Evolutionary conservation across 1,140 invertebrate genomes (phyloP).

Genomic region (Sycobia sp.): DNA sequence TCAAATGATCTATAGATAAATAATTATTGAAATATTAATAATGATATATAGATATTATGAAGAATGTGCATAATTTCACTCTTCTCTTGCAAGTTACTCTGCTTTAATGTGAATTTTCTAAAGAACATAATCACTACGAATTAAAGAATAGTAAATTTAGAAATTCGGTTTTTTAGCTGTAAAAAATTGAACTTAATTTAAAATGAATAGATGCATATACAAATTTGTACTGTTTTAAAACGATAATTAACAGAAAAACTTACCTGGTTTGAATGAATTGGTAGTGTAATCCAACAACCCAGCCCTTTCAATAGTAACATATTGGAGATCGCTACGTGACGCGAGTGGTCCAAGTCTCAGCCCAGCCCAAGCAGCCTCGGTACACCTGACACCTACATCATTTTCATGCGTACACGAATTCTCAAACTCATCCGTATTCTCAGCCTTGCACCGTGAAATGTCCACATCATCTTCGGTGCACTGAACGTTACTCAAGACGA

Average conservation of each 20-base stretch:
- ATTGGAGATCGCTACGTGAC: conserved; percentile 85
- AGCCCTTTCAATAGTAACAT: conserved; percentile 86
- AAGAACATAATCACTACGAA: too few relatives aligned
- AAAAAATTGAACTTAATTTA: too few relatives aligned
- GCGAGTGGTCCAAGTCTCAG: conserved; percentile 86
- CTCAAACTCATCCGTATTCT: conserved; percentile 78
- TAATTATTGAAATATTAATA: too few relatives aligned
- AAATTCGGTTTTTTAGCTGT: too few relatives aligned
- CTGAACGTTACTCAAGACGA: conserved; percentile 83
- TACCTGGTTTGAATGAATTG: conserved; percentile 82
- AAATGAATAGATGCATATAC: too few relatives aligned
- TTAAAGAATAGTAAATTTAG: too few relatives aligned
- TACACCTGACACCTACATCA: conserved; percentile 88
- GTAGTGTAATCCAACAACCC: conserved; percentile 93
- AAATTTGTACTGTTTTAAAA: too few relatives aligned
- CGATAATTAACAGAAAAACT: background rate
- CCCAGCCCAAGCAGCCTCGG: conserved; percentile 91
- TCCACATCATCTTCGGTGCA: conserved; percentile 93
- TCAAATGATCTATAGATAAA: too few relatives aligned
- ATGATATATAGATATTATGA: too few relatives aligned
- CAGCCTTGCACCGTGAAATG: conserved; percentile 84
- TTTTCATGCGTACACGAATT: conserved; percentile 87
- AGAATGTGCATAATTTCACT: too few relatives aligned
- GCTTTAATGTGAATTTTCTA: too few relatives aligned
- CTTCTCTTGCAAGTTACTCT: too few relatives aligned